These are phyloP conservation scores for Strigamia transsilvanica DNA, from an alignment of 2,888 invertebrate species.

Conservation along the genomic window DNA sequence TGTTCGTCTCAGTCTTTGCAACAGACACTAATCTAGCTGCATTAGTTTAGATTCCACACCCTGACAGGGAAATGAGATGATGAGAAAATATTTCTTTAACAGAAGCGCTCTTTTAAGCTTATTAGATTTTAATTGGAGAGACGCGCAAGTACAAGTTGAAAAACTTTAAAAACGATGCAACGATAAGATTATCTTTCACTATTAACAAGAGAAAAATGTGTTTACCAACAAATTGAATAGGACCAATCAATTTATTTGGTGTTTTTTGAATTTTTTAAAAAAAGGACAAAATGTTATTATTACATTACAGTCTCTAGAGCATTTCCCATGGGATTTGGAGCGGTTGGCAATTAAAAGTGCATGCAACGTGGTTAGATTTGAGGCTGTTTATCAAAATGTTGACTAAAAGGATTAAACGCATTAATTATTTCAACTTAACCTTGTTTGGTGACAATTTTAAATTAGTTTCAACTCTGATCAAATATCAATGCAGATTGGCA, in stretches of 20 bases:
- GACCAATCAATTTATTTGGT: neutral
- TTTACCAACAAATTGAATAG: neutral
- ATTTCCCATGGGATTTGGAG: neutral
- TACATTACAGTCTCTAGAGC: no score
- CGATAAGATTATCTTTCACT: neutral
- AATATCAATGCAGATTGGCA: neutral
- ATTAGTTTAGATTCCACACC: neutral
- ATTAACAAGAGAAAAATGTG: neutral
- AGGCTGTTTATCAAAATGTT: conserved; percentile 24
- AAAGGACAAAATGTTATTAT: no score
- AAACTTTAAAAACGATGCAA: conserved; percentile 13
- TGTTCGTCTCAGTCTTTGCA: neutral
- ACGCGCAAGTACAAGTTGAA: neutral
- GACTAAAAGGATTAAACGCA: neutral
- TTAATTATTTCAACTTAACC: neutral
- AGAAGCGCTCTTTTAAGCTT: neutral
- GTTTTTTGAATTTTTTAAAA: no score
- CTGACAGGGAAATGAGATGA: neutral
- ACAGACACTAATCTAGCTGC: neutral
- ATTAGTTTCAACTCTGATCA: neutral
- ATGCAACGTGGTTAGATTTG: conserved; percentile 6
- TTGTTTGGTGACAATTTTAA: neutral
- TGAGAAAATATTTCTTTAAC: conserved; percentile 22
- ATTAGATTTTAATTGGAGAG: conserved; percentile 26
- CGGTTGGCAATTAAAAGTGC: conserved; percentile 28